Base-by-base conservation (phyloP, 2,113 vertebrate genomes). In the Oncorhynchus kisutch region DNA sequence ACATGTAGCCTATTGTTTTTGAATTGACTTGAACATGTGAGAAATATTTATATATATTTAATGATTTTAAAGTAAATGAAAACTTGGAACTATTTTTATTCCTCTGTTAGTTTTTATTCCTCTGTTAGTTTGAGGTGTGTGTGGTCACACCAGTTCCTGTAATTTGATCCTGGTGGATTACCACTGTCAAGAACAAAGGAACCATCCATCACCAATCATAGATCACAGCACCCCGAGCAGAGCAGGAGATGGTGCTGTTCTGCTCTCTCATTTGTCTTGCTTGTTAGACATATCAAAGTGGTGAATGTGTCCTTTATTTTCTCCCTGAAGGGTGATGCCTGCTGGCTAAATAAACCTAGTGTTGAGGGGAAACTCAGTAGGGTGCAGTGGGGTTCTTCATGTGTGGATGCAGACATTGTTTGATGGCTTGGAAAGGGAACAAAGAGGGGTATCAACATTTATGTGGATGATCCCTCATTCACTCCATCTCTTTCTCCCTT, bases 231-330 rank as follows among this genome's bases (percentile, higher is more conserved):
- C 59, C 18, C 2, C 1, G 59, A 11, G 7, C 59, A 7, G 18
- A 22, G 59, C 59, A n/a, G 59, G 59, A 62, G 59, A 11, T 22
- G 59, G n/a, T 9, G n/a, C 59, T 67, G 7, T 49, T 67, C 18
- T 34, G 20, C 31, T 49, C 51, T 67, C 67, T n/a, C 20, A 5
- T 51, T 5, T 25, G 24, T 66, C 22, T 69, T 48, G 59, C 39
- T 20, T 54, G 24, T 82, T 78, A 69, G 69, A 60, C 31, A 39
- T 70, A 67, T 76, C 59, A 75, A 73, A 76, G 72, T 71, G 27
- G 20, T 27, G 39, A 14, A 18, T 70, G 34, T 45, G 14, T 45
- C 6, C 8, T 57, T 18, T 14, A 51, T 62, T 65, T 8, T 64
- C 74, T 14, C 57, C 57, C 68, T 57, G 76, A 66, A 77, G 62